phyloP scores from a whole-genome alignment of 2,113 vertebrate species.

The Tetrao urogallus region DNA sequence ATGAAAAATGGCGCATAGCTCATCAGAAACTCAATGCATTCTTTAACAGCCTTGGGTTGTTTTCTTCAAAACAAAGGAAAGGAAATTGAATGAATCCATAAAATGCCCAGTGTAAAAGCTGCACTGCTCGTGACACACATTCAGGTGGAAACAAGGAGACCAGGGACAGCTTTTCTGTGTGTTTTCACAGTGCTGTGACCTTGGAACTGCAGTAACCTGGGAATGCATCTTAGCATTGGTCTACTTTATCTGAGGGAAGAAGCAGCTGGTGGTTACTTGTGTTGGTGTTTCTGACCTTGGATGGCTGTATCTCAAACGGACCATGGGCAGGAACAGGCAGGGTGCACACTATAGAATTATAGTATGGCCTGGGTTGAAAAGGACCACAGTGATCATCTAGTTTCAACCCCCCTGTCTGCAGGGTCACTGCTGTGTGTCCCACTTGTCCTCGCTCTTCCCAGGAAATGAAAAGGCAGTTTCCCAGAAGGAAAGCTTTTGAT shows the following conservation, averaged over 20 bases:
- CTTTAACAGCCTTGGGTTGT: background rate
- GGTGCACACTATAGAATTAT: background rate
- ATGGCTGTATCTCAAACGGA: background rate
- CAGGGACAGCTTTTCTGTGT: background rate
- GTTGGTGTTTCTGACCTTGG: background rate
- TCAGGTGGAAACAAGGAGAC: background rate
- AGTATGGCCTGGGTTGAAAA: no score
- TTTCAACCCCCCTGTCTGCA: no score
- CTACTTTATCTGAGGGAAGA: background rate
- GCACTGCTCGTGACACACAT: background rate
- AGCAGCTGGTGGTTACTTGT: background rate
- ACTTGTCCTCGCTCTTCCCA: background rate
- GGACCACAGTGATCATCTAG: no score
- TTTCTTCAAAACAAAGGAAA: background rate
- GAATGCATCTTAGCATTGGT: background rate
- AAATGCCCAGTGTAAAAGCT: background rate
- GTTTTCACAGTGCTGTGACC: background rate
- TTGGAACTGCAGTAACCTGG: background rate
- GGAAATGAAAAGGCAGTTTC: background rate
- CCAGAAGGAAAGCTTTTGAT: background rate
- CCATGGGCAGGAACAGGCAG: background rate
- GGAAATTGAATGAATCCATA: background rate
- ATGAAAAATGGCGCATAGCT: background rate
- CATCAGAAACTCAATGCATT: background rate
- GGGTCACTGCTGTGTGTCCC: background rate